These are phyloP conservation scores for Dryobotodes eremita DNA, from an alignment of 2,888 invertebrate genomes.

Conservation along the genomic window DNA sequence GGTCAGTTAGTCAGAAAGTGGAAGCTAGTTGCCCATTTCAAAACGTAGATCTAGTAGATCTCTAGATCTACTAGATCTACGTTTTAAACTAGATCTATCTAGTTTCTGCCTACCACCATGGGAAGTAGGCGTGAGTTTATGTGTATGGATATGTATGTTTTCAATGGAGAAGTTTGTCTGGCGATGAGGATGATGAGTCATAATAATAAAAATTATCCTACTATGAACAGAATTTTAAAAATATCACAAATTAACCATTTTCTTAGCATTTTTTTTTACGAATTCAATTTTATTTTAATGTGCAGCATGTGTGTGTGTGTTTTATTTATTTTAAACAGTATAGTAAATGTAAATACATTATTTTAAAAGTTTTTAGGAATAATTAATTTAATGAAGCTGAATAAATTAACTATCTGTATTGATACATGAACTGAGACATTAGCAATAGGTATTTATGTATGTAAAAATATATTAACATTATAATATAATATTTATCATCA, in stretches of 20 bases:
- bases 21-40: too few relatives aligned
- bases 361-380: not conserved
- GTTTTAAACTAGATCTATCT: too few relatives aligned
- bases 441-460: not conserved
- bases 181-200: not conserved
- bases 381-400: not conserved
- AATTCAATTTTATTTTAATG: too few relatives aligned
- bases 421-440: not conserved
- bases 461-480: not conserved
- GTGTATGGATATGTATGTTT: too few relatives aligned
- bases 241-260: not conserved
- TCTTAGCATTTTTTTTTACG: not conserved
- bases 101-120: too few relatives aligned
- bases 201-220: not conserved
- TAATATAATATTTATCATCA: not conserved
- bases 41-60: too few relatives aligned
- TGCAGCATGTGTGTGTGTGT: too few relatives aligned
- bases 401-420: not conserved
- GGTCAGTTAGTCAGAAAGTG: too few relatives aligned
- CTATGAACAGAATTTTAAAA: not conserved
- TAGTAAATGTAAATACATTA: not conserved
- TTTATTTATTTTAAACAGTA: not conserved
- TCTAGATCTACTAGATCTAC: too few relatives aligned
- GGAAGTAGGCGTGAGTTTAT: too few relatives aligned
- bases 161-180: not conserved